A percentile compares a stretch with the other conserved stretches of the same genome.
Conservation (phyloP, 2,113 vertebrate genomes). For the Arvicanthis niloticus region DNA sequence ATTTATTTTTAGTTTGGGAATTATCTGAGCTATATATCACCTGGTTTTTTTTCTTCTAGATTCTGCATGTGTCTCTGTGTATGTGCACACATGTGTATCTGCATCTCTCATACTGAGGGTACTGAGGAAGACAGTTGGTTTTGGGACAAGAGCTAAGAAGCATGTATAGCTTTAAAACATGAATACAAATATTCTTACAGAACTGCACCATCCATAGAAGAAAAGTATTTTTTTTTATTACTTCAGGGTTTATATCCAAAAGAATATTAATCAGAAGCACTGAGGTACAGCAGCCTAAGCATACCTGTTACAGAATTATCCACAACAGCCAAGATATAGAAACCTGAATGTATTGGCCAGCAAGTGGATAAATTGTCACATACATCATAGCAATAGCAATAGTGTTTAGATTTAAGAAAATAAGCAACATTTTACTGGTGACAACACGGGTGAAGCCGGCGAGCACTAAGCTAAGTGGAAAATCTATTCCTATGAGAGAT, state of each 20-base stretch:
- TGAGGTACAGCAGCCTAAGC: no score
- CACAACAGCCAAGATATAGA: not conserved
- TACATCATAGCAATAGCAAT: not conserved
- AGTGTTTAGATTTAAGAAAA: not conserved
- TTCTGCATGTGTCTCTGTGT: not conserved
- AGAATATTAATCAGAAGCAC: not conserved
- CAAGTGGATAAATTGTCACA: not conserved
- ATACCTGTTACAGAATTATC: not conserved
- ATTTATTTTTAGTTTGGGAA: not conserved
- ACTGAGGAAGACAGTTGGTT: not conserved
- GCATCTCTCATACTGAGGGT: not conserved
- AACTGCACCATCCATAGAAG: not conserved
- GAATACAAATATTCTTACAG: not conserved
- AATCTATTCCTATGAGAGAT: not conserved
- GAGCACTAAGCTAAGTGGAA: not conserved
- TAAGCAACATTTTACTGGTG: not conserved
- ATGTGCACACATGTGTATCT: not conserved
- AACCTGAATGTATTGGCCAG: not conserved
- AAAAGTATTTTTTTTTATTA: not conserved
- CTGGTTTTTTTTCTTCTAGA: slow-evolving; percentile 3
- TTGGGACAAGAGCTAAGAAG: not conserved
- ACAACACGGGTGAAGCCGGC: not conserved
- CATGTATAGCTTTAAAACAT: not conserved
- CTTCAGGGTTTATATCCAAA: not conserved
- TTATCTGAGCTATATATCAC: not conserved